These are phyloP conservation scores for Anneissia japonica DNA, from an alignment of 35 echinoderm and acorn worm species.

Conservation along the genomic window DNA sequence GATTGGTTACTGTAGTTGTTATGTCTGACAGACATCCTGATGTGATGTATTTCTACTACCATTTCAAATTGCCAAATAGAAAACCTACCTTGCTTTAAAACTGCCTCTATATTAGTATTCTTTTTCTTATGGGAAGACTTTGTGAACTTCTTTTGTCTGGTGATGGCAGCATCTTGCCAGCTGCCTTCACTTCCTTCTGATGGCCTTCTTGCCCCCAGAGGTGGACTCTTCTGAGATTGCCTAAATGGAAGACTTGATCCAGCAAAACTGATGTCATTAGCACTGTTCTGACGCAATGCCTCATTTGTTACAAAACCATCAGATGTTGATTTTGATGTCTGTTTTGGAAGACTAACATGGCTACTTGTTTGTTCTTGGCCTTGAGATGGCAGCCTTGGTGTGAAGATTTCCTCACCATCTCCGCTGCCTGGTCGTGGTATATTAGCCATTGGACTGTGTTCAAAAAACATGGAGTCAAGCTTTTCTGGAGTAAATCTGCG, in stretches of 20 bases:
- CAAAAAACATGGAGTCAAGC: conserved; percentile 30
- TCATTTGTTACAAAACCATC: neutral
- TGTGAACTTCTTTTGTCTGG: neutral
- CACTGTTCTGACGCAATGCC: neutral
- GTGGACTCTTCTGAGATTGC: conserved; percentile 1
- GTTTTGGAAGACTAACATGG: neutral
- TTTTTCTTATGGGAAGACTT: neutral
- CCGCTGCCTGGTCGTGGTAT: conserved; percentile 42
- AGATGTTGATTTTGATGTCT: neutral
- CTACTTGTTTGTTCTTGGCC: neutral
- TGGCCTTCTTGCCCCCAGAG: neutral
- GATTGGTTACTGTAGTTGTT: too few species aligned
- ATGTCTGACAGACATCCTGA: too few species aligned
- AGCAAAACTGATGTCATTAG: neutral
- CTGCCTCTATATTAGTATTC: neutral
- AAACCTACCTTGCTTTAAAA: too few species aligned
- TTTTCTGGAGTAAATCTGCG: conserved; percentile 18
- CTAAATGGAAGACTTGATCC: neutral
- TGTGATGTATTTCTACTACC: too few species aligned
- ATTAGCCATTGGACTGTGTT: conserved; percentile 35
- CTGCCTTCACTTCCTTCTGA: neutral
- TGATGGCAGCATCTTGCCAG: neutral
- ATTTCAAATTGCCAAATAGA: too few species aligned
- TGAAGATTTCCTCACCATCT: conserved; percentile 36
- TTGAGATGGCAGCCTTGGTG: neutral